Evolutionary conservation across 2,113 vertebrate genomes (phyloP), one percentile per base, ranked within the genome.

Genomic region (Zingel zingel): DNA sequence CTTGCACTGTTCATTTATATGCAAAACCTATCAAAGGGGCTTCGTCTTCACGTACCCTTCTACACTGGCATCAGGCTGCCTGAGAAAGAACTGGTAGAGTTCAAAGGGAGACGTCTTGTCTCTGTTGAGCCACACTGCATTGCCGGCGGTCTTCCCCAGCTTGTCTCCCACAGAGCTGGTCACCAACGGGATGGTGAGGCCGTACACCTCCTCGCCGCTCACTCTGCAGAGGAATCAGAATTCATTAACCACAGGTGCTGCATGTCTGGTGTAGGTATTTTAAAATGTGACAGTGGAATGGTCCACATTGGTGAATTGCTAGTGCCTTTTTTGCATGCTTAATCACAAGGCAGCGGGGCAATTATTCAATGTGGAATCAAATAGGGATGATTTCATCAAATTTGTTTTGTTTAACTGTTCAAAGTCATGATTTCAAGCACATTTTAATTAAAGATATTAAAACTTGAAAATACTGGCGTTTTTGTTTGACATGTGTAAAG

Each of bases 61-160:
- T 33, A 99, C 93, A 4, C 59, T 70, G 21, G 82, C 71, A 70
- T 99, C 98, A 0, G 95, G 96, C 84, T 97, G 97, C 66, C 98
- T 95, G 45, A 99, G 91, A 80, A 99, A 99, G 92, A 97, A 99
- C 74, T 99, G 98, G 91, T 99, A 99, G 0, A 99, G 92, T 48
- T 99, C 97, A 93, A 99, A 99, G 0, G 98, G 97, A 43, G 98
- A 97, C 0, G 97, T 99, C 91, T 93, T 97, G 10, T 98, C 95
- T 75, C 96, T 94, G 93, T 96, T 97, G 36, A 99, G 96, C 98
- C 98, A 99, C 70, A 98, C 95, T 1, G 98, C 97, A 48, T 99
- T 99, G 25, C 98, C 98, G 9, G 97, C 97, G 0, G 98, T 97
- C 90, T 99, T 99, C 2, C 98, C 98, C 90, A 99, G 91, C 86